Evolutionary conservation across 2,113 vertebrate species (phyloP).

Genomic region (Spermophilus dauricus): DNA sequence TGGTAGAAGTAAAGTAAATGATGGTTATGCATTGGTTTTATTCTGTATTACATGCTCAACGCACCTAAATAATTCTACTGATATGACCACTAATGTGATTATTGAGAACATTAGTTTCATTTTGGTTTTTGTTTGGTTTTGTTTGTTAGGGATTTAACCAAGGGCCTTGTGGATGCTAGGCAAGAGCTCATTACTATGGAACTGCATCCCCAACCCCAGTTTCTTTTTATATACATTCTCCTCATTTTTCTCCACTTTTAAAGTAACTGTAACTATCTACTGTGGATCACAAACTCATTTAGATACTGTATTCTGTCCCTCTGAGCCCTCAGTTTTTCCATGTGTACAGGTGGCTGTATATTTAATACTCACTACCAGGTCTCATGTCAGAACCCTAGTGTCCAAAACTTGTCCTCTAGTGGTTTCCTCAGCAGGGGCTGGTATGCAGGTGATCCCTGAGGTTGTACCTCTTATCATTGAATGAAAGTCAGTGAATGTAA

Average conservation of each 20-base stretch:
- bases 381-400: background rate
- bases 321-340: background rate
- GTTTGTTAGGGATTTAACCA: no score
- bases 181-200: no score
- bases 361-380: background rate
- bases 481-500: background rate
- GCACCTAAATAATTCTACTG: background rate
- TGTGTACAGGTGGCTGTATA: background rate
- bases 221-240: no score
- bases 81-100: background rate
- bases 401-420: background rate
- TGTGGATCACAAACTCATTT: background rate
- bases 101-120: background rate
- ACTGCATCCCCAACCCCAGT: background rate
- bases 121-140: background rate
- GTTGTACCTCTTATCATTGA: background rate
- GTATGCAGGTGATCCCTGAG: background rate
- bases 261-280: background rate
- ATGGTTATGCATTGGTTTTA: background rate
- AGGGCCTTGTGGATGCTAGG: no score
- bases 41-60: background rate
- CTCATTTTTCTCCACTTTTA: background rate
- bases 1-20: no score
- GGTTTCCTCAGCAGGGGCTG: no score
- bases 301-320: background rate